A percentile compares a stretch with the other conserved stretches of the same genome.
Evolutionary conservation across 2,113 vertebrate species (phyloP).

Genomic region (Pagrus major): DNA sequence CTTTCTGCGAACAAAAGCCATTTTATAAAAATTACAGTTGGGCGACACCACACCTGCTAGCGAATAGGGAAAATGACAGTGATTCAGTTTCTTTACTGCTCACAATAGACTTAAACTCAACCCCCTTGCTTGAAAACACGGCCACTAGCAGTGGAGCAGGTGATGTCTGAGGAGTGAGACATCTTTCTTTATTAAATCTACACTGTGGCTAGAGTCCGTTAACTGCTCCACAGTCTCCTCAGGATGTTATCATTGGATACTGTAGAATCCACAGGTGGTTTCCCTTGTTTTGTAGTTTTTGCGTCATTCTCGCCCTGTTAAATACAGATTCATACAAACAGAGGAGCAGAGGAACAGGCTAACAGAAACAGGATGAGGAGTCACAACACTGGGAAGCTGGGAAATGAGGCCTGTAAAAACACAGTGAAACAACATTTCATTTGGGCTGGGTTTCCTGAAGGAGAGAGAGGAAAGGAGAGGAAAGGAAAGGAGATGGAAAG

Average conservation of each 20-base stretch:
- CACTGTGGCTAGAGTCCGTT: not conserved
- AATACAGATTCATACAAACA: conserved; percentile 37
- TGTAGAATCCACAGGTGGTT: conserved; percentile 38
- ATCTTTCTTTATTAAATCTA: not conserved
- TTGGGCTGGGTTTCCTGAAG: conserved; percentile 25
- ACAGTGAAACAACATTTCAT: conserved; percentile 18
- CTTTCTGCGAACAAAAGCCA: not conserved
- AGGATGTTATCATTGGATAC: conserved; percentile 46
- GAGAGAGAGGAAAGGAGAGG: not conserved
- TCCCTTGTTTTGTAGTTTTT: conserved; percentile 42
- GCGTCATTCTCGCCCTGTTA: conserved; percentile 20
- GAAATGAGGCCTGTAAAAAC: conserved; percentile 58
- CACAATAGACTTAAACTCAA: too few species aligned
- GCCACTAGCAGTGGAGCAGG: not conserved
- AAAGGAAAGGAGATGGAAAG: not conserved
- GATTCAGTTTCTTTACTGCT: too few species aligned
- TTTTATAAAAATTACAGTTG: not conserved
- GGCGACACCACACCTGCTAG: not conserved
- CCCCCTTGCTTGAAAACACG: not conserved
- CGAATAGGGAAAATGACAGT: too few species aligned
- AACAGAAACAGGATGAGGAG: conserved; percentile 68
- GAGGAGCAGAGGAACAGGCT: conserved; percentile 46
- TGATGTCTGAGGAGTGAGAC: not conserved
- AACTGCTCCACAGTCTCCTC: conserved; percentile 1
- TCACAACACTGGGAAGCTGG: conserved; percentile 36